phyloP scores from a whole-genome alignment of 1,140 invertebrate genomes.

The Samia ricini region DNA sequence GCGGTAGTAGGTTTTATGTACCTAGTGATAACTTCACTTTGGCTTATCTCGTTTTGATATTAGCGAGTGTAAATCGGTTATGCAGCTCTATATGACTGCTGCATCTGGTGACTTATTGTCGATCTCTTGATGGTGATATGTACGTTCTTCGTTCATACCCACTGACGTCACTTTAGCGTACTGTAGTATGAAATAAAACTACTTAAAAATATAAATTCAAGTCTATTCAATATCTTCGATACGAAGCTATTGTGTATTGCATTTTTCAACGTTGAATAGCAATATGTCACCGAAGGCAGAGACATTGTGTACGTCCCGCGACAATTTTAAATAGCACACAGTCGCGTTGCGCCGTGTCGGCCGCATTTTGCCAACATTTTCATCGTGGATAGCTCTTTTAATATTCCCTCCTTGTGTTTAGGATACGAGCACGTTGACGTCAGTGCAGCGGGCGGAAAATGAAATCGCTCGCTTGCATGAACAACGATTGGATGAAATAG shows the following conservation, averaged over 20 bases:
- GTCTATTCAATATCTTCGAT: background rate
- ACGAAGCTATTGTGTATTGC: background rate
- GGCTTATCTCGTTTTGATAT: too few relatives aligned
- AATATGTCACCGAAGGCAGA: background rate
- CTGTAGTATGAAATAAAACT: background rate
- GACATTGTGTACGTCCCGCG: background rate
- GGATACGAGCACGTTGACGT: background rate
- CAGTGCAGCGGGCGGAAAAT: background rate
- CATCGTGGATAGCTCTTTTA: background rate
- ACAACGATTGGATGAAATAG: background rate
- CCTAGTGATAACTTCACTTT: too few relatives aligned
- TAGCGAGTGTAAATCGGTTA: too few relatives aligned
- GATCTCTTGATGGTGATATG: too few relatives aligned
- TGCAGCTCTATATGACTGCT: too few relatives aligned
- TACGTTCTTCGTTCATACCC: too few relatives aligned
- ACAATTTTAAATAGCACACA: background rate
- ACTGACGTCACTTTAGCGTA: too few relatives aligned
- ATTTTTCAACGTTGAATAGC: background rate
- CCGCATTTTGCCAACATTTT: constrained; percentile 1
- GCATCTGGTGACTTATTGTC: too few relatives aligned
- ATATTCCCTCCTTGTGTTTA: background rate
- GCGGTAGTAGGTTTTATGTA: too few relatives aligned
- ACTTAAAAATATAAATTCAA: background rate
- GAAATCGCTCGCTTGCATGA: background rate
- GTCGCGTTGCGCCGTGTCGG: background rate